Conservation (phyloP, 2,888 invertebrate genomes). For the Mesochorus sp. region DNA sequence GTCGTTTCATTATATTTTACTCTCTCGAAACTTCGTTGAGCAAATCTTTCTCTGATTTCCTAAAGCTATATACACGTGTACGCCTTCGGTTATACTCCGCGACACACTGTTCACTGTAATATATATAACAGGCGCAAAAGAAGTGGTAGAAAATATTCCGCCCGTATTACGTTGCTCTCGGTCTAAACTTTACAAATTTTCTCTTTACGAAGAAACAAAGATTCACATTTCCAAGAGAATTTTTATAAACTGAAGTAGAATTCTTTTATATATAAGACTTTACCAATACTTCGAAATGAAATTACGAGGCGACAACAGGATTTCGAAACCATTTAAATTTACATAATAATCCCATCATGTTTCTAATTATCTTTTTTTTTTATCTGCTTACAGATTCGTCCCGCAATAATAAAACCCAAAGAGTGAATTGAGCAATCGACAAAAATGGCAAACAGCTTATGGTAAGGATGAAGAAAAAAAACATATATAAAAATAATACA, state of each 20-base stretch:
- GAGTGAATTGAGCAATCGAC: conserved; percentile 64
- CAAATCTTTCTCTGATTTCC: conserved; percentile 33
- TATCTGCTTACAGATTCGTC: conserved; percentile 72
- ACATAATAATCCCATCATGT: no score
- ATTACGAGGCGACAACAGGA: neutral
- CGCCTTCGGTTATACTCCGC: neutral
- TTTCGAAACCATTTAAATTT: no score
- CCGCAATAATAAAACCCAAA: conserved; percentile 42
- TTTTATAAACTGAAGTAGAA: neutral
- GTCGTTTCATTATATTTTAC: conserved; percentile 36
- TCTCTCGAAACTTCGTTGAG: conserved; percentile 33
- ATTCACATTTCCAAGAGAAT: neutral
- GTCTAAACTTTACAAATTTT: conserved; percentile 42
- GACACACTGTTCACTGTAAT: neutral
- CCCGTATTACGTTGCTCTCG: conserved; percentile 17
- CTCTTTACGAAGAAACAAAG: conserved; percentile 5
- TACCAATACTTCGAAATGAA: neutral
- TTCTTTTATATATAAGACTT: neutral
- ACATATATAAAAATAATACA: neutral
- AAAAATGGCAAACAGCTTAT: conserved; percentile 77
- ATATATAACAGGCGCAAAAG: neutral
- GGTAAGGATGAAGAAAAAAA: conserved; percentile 69
- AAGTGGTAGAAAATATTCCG: neutral
- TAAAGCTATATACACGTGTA: conserved; percentile 3
- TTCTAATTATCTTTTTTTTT: conserved; percentile 39